Percentiles rank a stretch among this genome's conserved stretches.
Conservation (phyloP, 2,797 vertebrate genomes). For the Sphenodon punctatus region DNA sequence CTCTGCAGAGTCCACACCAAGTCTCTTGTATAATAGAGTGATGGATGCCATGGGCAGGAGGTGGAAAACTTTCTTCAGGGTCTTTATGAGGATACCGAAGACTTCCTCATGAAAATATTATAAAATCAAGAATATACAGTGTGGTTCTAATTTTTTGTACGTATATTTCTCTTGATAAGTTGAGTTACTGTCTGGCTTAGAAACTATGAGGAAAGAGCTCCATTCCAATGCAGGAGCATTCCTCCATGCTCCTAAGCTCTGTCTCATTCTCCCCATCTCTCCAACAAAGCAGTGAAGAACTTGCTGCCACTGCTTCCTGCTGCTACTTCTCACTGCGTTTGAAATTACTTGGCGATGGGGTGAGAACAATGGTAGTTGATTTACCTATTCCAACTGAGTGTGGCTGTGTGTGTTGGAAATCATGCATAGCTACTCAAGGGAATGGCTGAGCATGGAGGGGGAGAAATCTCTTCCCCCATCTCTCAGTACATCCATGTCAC, state of each 20-base stretch:
- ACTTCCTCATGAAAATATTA: neutral
- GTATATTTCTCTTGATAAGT: neutral
- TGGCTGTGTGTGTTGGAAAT: too few relatives aligned
- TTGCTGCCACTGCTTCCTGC: neutral
- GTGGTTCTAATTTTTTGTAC: constrained; percentile 34
- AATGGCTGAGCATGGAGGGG: too few relatives aligned
- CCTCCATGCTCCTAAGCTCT: neutral
- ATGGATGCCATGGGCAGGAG: neutral
- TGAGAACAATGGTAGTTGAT: neutral
- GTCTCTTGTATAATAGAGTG: neutral
- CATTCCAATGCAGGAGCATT: too few relatives aligned
- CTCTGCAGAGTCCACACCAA: neutral
- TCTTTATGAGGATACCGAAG: neutral
- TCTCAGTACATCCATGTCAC: too few relatives aligned
- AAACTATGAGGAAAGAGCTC: neutral
- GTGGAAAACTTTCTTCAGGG: neutral
- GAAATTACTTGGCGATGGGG: neutral
- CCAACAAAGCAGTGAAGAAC: neutral
- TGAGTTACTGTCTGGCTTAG: too few relatives aligned
- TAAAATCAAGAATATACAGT: neutral
- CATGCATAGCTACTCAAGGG: too few relatives aligned
- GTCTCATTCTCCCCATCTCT: too few relatives aligned
- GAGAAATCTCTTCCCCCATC: too few relatives aligned
- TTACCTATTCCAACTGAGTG: neutral
- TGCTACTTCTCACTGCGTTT: neutral